Conservation (phyloP, 2,888 invertebrate genomes). For the Melangyna quadrimaculata region DNA sequence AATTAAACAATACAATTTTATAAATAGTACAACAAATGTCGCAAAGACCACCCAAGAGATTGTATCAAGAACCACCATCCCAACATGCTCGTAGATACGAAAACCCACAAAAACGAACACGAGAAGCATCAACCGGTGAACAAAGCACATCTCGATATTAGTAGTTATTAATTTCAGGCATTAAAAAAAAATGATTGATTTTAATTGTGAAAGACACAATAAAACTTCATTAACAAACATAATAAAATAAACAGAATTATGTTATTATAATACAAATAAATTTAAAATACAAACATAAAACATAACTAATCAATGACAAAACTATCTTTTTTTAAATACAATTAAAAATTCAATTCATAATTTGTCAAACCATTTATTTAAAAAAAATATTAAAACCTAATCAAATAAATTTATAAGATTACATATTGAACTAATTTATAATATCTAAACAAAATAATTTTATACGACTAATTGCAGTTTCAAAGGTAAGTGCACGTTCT, state of each 20-base stretch:
- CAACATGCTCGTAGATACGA: background rate
- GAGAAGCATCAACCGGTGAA: background rate
- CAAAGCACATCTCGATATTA: background rate
- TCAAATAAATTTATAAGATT: background rate
- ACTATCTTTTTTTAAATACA: background rate
- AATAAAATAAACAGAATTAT: background rate
- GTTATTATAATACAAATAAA: background rate
- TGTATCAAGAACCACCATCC: too few relatives aligned
- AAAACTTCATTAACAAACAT: background rate
- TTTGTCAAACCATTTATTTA: too few relatives aligned
- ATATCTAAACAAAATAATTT: background rate
- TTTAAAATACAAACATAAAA: background rate
- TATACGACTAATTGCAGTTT: background rate
- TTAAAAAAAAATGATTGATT: background rate
- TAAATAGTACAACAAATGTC: too few relatives aligned
- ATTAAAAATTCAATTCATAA: background rate
- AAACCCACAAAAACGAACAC: background rate
- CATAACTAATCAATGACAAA: background rate
- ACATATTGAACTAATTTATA: background rate
- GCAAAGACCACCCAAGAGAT: too few relatives aligned
- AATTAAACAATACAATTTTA: too few relatives aligned
- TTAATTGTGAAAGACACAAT: background rate
- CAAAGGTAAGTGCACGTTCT: background rate
- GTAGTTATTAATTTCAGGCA: background rate
- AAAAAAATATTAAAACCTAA: background rate